phyloP scores from a whole-genome alignment of 2,888 invertebrate species.

The Drosophila atripex region DNA sequence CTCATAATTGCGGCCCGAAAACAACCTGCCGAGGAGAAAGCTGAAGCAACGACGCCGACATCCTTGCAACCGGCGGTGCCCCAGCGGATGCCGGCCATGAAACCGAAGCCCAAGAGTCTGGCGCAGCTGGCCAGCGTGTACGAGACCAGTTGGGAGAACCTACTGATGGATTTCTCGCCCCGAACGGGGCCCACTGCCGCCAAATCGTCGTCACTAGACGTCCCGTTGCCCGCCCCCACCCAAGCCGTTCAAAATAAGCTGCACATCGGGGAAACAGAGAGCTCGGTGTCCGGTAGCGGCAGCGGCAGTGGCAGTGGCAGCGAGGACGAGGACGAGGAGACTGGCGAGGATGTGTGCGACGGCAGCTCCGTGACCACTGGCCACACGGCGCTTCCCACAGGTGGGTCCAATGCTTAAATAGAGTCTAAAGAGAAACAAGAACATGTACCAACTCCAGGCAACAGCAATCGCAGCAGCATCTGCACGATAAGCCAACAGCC shows the following conservation, averaged over 20 bases:
- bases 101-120: constrained; percentile 78
- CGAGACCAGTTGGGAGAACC: constrained; percentile 84
- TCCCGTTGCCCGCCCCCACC: not conserved
- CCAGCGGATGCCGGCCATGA: constrained; percentile 64
- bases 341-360: constrained; percentile 62
- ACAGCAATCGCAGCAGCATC: constrained; percentile 63
- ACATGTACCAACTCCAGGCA: constrained; percentile 1
- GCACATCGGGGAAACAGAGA: constrained; percentile 62
- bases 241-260: constrained; percentile 60
- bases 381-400: constrained; percentile 22
- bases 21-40: constrained; percentile 48
- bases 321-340: constrained; percentile 34
- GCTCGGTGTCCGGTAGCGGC: constrained; percentile 19
- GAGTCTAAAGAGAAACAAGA: not conserved
- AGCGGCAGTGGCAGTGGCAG: constrained; percentile 20
- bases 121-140: constrained; percentile 84
- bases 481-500: constrained; percentile 61
- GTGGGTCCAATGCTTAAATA: not conserved
- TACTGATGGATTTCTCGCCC: constrained; percentile 77
- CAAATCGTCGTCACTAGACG: constrained; percentile 14
- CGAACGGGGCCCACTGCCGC: constrained; percentile 27
- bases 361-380: constrained; percentile 44
- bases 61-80: constrained; percentile 1
- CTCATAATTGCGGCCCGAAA: constrained; percentile 83
- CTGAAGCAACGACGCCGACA: constrained; percentile 2